Percentiles rank a stretch among this genome's conserved stretches.
These are phyloP conservation scores for Subacronicta megacephala DNA, from an alignment of 2,888 invertebrate genomes.

Conservation along the genomic window DNA sequence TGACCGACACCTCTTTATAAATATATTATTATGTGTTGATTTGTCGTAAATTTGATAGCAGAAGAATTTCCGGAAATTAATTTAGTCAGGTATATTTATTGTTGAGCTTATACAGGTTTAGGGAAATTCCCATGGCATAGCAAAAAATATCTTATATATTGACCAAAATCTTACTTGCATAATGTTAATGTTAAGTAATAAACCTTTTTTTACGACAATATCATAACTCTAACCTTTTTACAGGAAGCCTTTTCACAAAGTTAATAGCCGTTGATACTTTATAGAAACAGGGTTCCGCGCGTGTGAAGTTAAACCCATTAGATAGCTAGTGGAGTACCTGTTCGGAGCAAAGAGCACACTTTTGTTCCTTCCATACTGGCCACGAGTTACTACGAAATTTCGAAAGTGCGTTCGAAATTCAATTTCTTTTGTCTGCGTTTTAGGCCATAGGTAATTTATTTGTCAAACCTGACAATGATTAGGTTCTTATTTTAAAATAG, in stretches of 20 bases:
- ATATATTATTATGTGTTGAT: no score
- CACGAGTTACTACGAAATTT: constrained; percentile 30
- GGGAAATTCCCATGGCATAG: no score
- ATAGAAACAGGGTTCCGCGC: constrained; percentile 32
- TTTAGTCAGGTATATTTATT: no score
- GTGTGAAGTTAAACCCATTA: constrained; percentile 55
- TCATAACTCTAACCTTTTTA: constrained; percentile 21
- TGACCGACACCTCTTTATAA: no score
- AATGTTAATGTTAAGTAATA: no score
- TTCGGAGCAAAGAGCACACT: constrained; percentile 35
- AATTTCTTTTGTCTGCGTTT: neutral
- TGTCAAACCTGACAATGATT: no score
- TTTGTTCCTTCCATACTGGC: constrained; percentile 37
- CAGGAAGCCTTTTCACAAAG: constrained; percentile 21
- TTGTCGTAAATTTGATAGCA: no score
- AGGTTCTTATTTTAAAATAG: no score
- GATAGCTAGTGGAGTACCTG: constrained; percentile 43
- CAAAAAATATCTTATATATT: no score
- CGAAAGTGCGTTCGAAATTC: constrained; percentile 9
- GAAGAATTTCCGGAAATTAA: no score
- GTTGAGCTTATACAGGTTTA: no score
- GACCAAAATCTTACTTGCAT: no score
- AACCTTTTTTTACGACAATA: neutral
- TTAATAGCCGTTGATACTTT: constrained; percentile 51
- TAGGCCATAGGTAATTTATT: neutral